These are phyloP conservation scores for Polia nebulosa DNA, from an alignment of 2,888 invertebrate species.

Conservation along the genomic window DNA sequence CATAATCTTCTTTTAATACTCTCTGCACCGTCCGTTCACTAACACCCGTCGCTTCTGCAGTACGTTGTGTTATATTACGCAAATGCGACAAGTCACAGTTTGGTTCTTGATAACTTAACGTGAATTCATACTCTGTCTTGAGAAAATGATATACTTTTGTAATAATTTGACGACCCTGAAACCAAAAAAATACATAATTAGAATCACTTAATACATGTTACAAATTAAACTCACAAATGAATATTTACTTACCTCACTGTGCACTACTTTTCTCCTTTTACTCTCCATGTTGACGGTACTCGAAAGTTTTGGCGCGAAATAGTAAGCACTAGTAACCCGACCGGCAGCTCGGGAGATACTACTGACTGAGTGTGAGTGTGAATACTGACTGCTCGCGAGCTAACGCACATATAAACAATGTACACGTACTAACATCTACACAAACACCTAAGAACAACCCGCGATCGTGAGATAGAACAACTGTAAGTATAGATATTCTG, in stretches of 20 bases:
- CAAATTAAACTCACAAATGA: background rate
- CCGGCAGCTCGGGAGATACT: background rate
- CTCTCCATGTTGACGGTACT: slow-evolving; percentile 9
- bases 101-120: background rate
- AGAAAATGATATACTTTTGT: background rate
- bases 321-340: background rate
- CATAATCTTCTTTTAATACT: background rate
- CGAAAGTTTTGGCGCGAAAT: background rate
- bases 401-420: too few relatives aligned
- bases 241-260: slow-evolving; percentile 9
- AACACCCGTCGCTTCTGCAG: slow-evolving; percentile 3
- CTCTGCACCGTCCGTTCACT: background rate
- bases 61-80: background rate
- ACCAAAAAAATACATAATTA: background rate
- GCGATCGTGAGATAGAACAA: too few relatives aligned
- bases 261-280: slow-evolving; percentile 5
- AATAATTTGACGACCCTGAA: background rate
- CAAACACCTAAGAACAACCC: too few relatives aligned
- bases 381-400: too few relatives aligned
- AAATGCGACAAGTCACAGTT: background rate
- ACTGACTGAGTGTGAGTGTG: background rate
- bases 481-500: too few relatives aligned
- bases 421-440: too few relatives aligned
- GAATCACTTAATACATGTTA: background rate
- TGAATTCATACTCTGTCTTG: background rate